Base-by-base conservation (phyloP, 2,888 invertebrate genomes). In the Drosophila meridiana region DNA sequence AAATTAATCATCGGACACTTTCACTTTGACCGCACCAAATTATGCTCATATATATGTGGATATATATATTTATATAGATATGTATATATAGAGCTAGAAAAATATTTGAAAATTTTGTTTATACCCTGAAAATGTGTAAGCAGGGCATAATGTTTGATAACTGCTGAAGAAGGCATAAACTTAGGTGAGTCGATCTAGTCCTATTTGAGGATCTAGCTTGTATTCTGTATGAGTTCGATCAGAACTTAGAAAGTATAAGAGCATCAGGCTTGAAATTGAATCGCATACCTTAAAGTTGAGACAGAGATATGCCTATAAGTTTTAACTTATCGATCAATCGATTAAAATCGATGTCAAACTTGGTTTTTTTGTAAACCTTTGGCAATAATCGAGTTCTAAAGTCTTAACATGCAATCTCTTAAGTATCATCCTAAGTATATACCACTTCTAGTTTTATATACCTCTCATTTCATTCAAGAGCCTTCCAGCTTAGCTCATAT, bases 1-100 rank as follows among this genome's bases (percentile, higher is more conserved):
- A 87, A 73, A 90, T 90, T 92, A 91, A 82, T 91, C 91, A 91
- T 88, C 92, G 89, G 73, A 79, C 92, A 92, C 92, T 91, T 92
- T 92, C 92, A 90, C 92, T 91, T 91, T 90, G 90, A 90, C 87
- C 88, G 78, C 78, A 55, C 70, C 73, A 65, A 66, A 50, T 59
- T 60, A 43, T 62, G n/a, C 13, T 28, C 47, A 28, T 14, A 42
- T 45, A 48, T n/a, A 48, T 32, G 65, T 42, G 28, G 28, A 28
- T n/a, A 6, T 32, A 50, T 40, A 13, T 14, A n/a, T 38, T 36
- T 38, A 20, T 20, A 20, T 20, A 20, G 20, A 20, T 20, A n/a
- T 28, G 28, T 45, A 43, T 20, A 28, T 61, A 28, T 32, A 63
- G 28, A 50, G 45, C 40, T n/a, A 28, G 3, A 40, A 45, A 47